A percentile compares a stretch with the other conserved stretches of the same genome.
phyloP scores from a whole-genome alignment of 2,888 invertebrate genomes.

The Nebria salina region DNA sequence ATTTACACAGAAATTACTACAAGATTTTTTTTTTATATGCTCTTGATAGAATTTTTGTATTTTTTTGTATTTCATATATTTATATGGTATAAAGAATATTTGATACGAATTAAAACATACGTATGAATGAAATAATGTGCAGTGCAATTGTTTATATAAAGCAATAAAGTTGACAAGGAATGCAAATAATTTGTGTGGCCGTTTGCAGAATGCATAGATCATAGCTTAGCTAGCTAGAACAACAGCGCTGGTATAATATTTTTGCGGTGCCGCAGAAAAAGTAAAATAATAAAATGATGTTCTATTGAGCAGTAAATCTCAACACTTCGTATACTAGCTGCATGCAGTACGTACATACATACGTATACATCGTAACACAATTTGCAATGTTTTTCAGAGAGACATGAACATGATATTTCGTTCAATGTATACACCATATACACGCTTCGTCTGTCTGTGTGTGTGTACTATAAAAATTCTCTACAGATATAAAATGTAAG shows the following conservation, averaged over 20 bases:
- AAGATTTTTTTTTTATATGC: no score
- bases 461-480: background rate
- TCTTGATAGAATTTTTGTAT: no score
- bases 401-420: background rate
- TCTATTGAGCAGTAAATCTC: constrained; percentile 1
- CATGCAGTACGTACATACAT: background rate
- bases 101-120: background rate
- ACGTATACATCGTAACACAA: background rate
- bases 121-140: background rate
- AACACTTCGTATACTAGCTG: background rate
- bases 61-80: no score
- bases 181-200: background rate
- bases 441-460: background rate
- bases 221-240: background rate
- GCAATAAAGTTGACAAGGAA: background rate
- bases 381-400: background rate
- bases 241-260: background rate
- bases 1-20: no score
- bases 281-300: constrained; percentile 1
- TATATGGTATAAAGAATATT: no score
- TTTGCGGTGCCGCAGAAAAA: background rate
- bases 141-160: background rate
- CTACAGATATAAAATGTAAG: background rate
- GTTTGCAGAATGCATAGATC: background rate
- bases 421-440: background rate